These are phyloP conservation scores for Dicentrarchus labrax DNA, from an alignment of 2,113 vertebrate species.

Conservation along the genomic window DNA sequence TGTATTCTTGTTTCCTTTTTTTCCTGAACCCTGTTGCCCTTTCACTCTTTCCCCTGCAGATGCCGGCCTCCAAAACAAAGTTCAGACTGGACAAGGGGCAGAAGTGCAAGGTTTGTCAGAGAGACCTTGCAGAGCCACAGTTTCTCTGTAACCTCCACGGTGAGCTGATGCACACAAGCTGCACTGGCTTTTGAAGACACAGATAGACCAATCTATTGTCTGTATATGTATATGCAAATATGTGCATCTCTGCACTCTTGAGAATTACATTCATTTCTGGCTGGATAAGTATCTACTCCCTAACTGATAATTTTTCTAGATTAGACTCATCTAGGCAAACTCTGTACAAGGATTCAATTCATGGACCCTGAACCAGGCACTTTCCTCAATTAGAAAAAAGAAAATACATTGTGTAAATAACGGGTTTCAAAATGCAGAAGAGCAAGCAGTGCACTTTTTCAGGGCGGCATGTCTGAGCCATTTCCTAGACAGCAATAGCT, in stretches of 20 bases:
- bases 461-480: conserved; percentile 61
- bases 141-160: conserved; percentile 67
- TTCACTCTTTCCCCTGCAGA: conserved; percentile 55
- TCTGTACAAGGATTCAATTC: conserved; percentile 53
- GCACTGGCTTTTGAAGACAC: conserved; percentile 28
- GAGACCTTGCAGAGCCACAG: conserved; percentile 61
- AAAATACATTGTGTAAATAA: conserved; percentile 69
- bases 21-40: background rate
- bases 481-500: conserved; percentile 65
- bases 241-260: background rate
- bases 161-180: conserved; percentile 75
- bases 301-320: conserved; percentile 39
- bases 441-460: conserved; percentile 66
- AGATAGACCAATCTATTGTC: background rate
- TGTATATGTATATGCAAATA: conserved; percentile 16
- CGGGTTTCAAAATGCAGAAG: conserved; percentile 63
- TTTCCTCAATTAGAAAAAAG: conserved; percentile 60
- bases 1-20: conserved; percentile 3
- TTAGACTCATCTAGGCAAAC: conserved; percentile 46
- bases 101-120: conserved; percentile 70
- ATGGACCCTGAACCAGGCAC: conserved; percentile 39
- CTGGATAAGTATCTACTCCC: conserved; percentile 31
- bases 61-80: conserved; percentile 67
- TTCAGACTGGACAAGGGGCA: conserved; percentile 65
- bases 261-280: conserved; percentile 41